A percentile compares a stretch with the other conserved stretches of the same genome.
phyloP scores from a whole-genome alignment of 37 sponge, comb jelly and placozoan genomes.

The Lycopodina hypogea region DNA sequence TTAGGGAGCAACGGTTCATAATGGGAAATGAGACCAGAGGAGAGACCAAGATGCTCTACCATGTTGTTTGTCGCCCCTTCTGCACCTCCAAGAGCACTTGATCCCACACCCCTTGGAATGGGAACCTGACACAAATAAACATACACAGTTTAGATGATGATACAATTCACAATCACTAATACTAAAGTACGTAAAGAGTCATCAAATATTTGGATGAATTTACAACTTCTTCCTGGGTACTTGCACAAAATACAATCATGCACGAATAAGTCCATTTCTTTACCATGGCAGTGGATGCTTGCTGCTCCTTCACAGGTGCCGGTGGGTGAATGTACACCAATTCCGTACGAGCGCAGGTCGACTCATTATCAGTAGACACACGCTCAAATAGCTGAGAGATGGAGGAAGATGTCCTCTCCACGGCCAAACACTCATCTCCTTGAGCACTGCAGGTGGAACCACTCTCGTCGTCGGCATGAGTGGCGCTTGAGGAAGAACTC shows the following conservation, averaged over 20 bases:
- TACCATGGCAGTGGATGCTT: not conserved
- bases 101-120: not conserved
- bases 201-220: not conserved
- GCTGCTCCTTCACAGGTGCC: conserved; percentile 23
- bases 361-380: conserved; percentile 35
- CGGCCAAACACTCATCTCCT: not conserved
- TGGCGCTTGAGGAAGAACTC: conserved; percentile 16
- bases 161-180: not conserved
- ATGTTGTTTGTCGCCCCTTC: not conserved
- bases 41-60: not conserved
- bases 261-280: not conserved
- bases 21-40: conserved; percentile 35
- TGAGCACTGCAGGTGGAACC: conserved; percentile 12
- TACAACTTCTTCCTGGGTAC: too few relatives aligned
- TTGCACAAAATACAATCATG: too few relatives aligned
- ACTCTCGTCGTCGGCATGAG: conserved; percentile 22
- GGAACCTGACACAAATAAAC: not conserved
- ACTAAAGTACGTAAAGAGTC: not conserved
- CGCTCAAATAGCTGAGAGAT: conserved; percentile 30
- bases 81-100: conserved; percentile 13
- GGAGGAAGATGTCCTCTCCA: conserved; percentile 10
- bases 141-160: not conserved
- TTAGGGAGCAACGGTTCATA: conserved; percentile 58
- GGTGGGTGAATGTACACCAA: conserved; percentile 54
- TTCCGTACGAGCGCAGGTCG: conserved; percentile 58